Base-by-base conservation (phyloP, 2,888 invertebrate species). In the Ferdinandea cuprea region DNA sequence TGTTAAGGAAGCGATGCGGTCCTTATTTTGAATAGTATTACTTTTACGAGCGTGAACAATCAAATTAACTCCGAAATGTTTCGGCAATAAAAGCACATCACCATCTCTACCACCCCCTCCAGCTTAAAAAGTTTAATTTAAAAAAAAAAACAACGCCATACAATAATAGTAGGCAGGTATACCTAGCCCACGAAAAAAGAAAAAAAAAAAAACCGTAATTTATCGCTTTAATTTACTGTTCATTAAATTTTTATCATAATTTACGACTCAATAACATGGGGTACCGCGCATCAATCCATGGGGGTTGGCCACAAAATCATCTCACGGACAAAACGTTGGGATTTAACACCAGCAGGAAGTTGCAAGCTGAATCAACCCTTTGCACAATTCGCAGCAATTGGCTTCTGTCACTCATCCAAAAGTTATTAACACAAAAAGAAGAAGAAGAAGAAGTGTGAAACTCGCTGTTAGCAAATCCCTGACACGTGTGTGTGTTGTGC, bases 161-260 rank as follows among this genome's bases (percentile, higher is more conserved):
- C 69, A 63, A 61, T 61, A n/a, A n/a, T n/a, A n/a, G n/a, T n/a
- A n/a, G n/a, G 30, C 44, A 44, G 32, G n/a, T n/a, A n/a, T 25
- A 25, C 25, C 25, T 30, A 37, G 52, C 54, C 74, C 46, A 72
- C 59, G 46, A 58, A 85, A n/a, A n/a, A n/a, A n/a, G n/a, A n/a
- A n/a, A n/a, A n/a, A n/a, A n/a, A n/a, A n/a, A n/a, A n/a, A n/a
- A n/a, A n/a, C n/a, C 78, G 74, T 85, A 85, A 87, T 87, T 87
- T 86, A 87, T 86, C 71, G 80, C 85, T 74, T 81, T 87, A 86
- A 86, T 86, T 86, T 86, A 86, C 80, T 85, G 83, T 86, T 86
- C 86, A 86, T 87, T 86, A 87, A 87, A 86, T 86, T 78, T 86
- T 86, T 83, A 86, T 86, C 85, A 86, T 86, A 86, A 87, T 86